Conservation (phyloP, 2,113 vertebrate genomes). For the Aepyceros melampus region DNA sequence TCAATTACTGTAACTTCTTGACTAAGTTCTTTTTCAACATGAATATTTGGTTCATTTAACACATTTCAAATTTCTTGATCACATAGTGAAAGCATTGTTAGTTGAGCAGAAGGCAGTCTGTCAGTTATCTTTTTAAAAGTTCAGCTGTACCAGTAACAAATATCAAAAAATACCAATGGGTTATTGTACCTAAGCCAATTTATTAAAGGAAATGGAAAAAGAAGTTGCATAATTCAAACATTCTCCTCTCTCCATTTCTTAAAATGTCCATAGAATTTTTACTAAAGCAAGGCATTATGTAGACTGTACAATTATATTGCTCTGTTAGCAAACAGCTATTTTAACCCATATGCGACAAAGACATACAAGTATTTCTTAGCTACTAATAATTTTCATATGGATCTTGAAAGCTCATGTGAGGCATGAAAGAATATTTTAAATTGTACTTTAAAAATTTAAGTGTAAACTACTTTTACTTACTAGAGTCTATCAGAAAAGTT, state of each 20-base stretch:
- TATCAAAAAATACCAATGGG: slow-evolving; percentile 55
- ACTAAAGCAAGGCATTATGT: slow-evolving; percentile 71
- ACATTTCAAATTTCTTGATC: background rate
- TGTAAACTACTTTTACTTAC: background rate
- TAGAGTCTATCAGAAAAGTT: background rate
- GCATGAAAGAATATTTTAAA: slow-evolving; percentile 21
- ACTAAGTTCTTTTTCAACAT: slow-evolving; percentile 5
- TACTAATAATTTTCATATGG: slow-evolving; percentile 19
- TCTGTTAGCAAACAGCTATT: slow-evolving; percentile 66
- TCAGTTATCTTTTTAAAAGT: slow-evolving; percentile 37
- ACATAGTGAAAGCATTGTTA: background rate
- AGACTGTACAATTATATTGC: slow-evolving; percentile 52
- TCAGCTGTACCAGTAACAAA: slow-evolving; percentile 76
- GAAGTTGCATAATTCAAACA: slow-evolving; percentile 36
- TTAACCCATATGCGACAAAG: slow-evolving; percentile 55
- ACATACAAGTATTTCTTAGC: slow-evolving; percentile 46
- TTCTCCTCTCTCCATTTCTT: slow-evolving; percentile 44
- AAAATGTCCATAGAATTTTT: slow-evolving; percentile 54
- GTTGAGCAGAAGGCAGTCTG: slow-evolving; percentile 25
- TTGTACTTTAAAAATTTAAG: background rate
- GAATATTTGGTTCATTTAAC: slow-evolving; percentile 15
- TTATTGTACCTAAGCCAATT: slow-evolving; percentile 45
- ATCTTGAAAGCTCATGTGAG: slow-evolving; percentile 43
- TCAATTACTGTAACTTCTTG: background rate
- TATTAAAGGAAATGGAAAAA: slow-evolving; percentile 33